phyloP scores from a whole-genome alignment of 2,113 vertebrate species.

The Heteronetta atricapilla region DNA sequence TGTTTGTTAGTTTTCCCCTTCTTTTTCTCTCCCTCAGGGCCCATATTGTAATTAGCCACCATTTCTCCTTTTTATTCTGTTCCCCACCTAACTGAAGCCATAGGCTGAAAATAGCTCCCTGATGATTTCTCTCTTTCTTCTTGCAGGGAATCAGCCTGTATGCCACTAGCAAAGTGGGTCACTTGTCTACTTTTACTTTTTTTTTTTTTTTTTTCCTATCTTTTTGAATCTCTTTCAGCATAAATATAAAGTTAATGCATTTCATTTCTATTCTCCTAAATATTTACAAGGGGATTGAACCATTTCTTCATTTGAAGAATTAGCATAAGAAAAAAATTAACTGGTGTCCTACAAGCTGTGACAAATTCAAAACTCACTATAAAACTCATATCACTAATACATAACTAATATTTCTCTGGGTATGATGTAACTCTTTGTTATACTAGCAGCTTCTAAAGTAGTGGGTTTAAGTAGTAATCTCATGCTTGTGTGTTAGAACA shows the following conservation, averaged over 20 bases:
- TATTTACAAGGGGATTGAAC: background rate
- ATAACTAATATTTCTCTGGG: background rate
- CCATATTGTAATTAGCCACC: background rate
- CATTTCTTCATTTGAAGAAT: background rate
- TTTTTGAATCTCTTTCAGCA: background rate
- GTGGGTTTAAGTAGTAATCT: background rate
- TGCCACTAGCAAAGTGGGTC: background rate
- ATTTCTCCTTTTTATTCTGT: background rate
- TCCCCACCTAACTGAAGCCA: background rate
- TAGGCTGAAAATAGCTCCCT: background rate
- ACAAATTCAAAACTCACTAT: background rate
- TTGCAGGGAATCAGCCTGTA: background rate
- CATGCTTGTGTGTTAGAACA: fast-evolving
- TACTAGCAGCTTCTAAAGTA: background rate
- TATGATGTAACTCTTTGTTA: background rate
- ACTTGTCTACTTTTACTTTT: background rate
- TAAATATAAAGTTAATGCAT: background rate
- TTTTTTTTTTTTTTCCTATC: background rate
- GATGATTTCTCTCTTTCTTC: background rate
- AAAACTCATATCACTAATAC: background rate
- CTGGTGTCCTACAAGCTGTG: background rate
- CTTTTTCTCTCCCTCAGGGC: background rate
- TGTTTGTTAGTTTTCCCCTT: background rate
- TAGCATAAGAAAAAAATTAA: background rate
- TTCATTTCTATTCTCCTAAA: background rate